Evolutionary conservation across 2,797 vertebrate species (phyloP).

Genomic region (Myiothlypis chrysogaster): DNA sequence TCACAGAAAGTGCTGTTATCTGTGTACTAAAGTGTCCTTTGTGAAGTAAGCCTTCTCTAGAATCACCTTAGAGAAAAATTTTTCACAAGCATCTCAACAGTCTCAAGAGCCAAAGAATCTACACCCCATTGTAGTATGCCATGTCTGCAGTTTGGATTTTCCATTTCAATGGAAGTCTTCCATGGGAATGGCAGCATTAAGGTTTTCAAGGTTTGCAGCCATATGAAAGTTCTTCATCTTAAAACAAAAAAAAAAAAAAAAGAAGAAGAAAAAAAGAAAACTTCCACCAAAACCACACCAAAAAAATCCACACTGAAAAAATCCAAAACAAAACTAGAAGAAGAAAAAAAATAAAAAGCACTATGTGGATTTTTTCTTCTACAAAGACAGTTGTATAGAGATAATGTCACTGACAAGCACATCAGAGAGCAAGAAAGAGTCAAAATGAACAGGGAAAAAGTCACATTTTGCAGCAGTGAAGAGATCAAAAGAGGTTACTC

Average conservation of each 20-base stretch:
- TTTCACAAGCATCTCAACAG: neutral
- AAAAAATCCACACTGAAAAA: neutral
- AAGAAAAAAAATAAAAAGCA: neutral
- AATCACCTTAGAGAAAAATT: neutral
- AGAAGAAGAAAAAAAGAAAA: fast-evolving
- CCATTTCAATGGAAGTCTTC: neutral
- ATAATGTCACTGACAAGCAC: constrained; percentile 79
- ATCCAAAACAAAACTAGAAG: neutral
- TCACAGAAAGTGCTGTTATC: neutral
- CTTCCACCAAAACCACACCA: neutral
- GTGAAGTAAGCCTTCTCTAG: neutral
- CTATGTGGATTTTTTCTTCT: neutral
- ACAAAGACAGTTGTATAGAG: constrained; percentile 74
- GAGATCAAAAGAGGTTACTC: constrained; percentile 59
- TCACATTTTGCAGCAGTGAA: constrained; percentile 36
- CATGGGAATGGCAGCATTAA: neutral
- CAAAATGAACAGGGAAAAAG: neutral
- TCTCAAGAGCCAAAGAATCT: neutral
- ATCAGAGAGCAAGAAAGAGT: constrained; percentile 70
- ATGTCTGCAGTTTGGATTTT: neutral
- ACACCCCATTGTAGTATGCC: neutral
- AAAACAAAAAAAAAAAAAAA: neutral
- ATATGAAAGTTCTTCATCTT: neutral
- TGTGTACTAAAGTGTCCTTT: neutral
- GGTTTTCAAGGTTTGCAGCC: neutral